Evolutionary conservation across 2,888 invertebrate genomes (phyloP).

Genomic region (Aquatica leii): DNA sequence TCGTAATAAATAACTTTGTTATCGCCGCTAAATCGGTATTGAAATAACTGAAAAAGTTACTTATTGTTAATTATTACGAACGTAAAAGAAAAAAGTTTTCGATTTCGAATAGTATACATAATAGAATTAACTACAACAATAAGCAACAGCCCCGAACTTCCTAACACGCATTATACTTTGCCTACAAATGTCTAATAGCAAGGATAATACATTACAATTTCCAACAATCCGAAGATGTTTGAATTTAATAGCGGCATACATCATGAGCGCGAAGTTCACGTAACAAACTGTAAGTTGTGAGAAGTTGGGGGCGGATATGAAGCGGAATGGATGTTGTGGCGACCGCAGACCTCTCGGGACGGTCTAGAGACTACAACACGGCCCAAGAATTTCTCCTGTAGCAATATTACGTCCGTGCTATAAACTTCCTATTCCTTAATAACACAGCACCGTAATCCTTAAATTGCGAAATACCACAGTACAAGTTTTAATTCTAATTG

Average conservation of each 20-base stretch:
- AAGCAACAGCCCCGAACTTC: slow-evolving; percentile 3
- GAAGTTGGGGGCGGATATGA: slow-evolving; percentile 52
- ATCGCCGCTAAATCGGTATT: too few relatives aligned
- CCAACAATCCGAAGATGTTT: slow-evolving; percentile 62
- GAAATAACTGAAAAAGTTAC: too few relatives aligned
- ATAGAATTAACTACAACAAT: too few relatives aligned
- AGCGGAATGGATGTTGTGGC: slow-evolving; percentile 60
- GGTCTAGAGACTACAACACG: slow-evolving; percentile 54
- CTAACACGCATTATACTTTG: slow-evolving; percentile 23
- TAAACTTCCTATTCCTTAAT: slow-evolving; percentile 47
- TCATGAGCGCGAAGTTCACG: slow-evolving; percentile 60
- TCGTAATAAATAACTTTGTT: too few relatives aligned
- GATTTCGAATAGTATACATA: too few relatives aligned
- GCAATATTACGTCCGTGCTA: slow-evolving; percentile 47
- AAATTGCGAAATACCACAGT: slow-evolving; percentile 5
- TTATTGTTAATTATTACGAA: too few relatives aligned
- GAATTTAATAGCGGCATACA: slow-evolving; percentile 62
- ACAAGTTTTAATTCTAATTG: too few relatives aligned
- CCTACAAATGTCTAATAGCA: slow-evolving; percentile 50
- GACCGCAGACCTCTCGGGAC: slow-evolving; percentile 61
- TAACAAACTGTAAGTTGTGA: slow-evolving; percentile 57
- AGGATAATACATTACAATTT: slow-evolving; percentile 62
- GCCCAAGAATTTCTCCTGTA: slow-evolving; percentile 58
- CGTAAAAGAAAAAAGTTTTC: too few relatives aligned
- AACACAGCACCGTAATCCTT: slow-evolving; percentile 41